Base-by-base conservation (phyloP, 2,113 vertebrate genomes). In the Tragulus kanchil region DNA sequence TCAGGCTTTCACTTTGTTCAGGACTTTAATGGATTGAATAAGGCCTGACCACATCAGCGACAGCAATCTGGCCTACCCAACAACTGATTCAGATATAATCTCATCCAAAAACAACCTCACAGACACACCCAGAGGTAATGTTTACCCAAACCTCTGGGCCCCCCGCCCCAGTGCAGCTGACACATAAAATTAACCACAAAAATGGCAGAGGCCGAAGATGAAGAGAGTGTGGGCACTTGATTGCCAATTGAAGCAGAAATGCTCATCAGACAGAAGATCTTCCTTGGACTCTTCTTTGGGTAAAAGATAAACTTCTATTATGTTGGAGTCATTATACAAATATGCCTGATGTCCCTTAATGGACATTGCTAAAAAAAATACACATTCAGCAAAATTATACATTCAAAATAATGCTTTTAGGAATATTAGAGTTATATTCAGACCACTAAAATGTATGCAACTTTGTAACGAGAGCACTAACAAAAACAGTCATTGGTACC, bases 401-500 rank as follows among this genome's bases (percentile, higher is more conserved):
- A 50, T 79, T 73, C 69, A 42, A 94, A 96, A 96, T 69, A 90
- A 93, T 75, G 81, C 67, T 87, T 96, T 93, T 85, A 97, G 90
- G 81, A 96, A 75, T 89, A 81, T 90, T 87, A 94, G 81, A 52
- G 62, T 81, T 92, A 85, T 50, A 73, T n/a, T 89, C 84, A 91
- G 52, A 95, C 90, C 73, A 95, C 90, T 98, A 95, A 93, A 92
- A 92, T 92, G 5, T 87, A 96, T 85, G 75, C 89, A 85, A 77
- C 62, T 95, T 93, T 87, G 23, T 90, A 96, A 92, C 17, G 13
- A 79, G 56, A 85, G 21, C 69, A 83, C 50, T 94, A 93, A 93
- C 92, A 84, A 87, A 96, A 96, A 58, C 79, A 59, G 62, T 96
- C 93, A 96, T 92, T 96, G 94, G 96, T 87, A 65, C 93, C 96